These are phyloP conservation scores for Hydrolagus affinis DNA, from an alignment of 2,113 vertebrate genomes.

Conservation along the genomic window DNA sequence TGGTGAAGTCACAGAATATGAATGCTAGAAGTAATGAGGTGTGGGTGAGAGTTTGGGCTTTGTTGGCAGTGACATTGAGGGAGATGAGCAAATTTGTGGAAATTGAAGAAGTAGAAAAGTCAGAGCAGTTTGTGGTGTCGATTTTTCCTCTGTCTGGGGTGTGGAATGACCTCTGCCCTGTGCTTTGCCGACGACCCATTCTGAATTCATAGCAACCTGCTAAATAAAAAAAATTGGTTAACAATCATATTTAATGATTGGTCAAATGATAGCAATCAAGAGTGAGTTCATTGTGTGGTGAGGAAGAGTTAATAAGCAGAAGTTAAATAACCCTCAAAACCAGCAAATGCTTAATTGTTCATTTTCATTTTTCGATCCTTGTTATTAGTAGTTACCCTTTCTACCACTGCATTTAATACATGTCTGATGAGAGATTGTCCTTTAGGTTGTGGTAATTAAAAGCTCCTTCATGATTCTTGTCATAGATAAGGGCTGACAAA, in stretches of 20 bases:
- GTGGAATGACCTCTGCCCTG: too few species aligned
- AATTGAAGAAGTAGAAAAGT: background rate
- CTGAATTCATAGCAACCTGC: background rate
- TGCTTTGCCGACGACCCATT: too few species aligned
- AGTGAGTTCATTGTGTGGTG: background rate
- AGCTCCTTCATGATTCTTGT: conserved; percentile 15
- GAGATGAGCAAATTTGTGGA: background rate
- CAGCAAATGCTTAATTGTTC: background rate
- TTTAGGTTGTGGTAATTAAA: conserved; percentile 21
- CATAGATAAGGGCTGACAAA: background rate
- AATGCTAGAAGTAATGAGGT: background rate
- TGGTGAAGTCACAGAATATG: background rate
- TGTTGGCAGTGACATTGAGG: background rate
- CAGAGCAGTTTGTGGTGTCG: background rate
- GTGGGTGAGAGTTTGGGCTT: background rate
- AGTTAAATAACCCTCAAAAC: background rate
- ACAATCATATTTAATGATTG: background rate
- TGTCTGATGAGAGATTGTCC: conserved; percentile 7
- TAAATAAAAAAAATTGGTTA: background rate
- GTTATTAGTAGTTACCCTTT: background rate
- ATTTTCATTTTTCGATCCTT: background rate
- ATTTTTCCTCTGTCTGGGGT: background rate
- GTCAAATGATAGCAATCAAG: background rate
- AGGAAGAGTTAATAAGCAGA: background rate
- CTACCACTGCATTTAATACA: background rate